These are phyloP conservation scores for Orthonychiurus folsomi DNA, from an alignment of 2,888 invertebrate species.

Conservation along the genomic window DNA sequence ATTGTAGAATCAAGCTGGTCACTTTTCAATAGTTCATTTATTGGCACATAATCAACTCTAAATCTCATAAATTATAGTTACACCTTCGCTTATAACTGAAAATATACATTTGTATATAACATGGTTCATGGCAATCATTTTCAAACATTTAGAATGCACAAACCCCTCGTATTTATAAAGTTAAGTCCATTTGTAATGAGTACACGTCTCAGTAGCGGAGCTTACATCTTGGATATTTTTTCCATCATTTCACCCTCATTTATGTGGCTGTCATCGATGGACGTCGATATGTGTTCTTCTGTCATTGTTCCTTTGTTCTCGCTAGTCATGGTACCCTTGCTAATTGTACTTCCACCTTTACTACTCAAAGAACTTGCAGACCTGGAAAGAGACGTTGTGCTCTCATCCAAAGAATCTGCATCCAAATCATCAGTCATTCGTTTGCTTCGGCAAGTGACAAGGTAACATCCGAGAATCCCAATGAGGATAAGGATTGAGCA, in stretches of 20 bases:
- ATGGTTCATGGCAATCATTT: too few species aligned
- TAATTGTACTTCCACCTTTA: neutral
- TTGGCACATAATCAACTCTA: too few species aligned
- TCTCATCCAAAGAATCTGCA: neutral
- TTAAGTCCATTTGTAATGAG: too few species aligned
- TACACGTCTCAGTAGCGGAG: too few species aligned
- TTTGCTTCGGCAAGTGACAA: constrained; percentile 10
- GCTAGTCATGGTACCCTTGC: constrained; percentile 3
- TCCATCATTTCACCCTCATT: constrained; percentile 4
- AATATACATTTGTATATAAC: too few species aligned
- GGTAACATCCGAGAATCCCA: constrained; percentile 25
- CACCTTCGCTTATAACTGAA: too few species aligned
- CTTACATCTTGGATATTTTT: constrained; percentile 6
- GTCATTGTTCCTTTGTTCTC: constrained; percentile 1
- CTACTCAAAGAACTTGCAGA: constrained; percentile 7
- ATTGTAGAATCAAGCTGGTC: too few species aligned
- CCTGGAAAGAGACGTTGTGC: neutral
- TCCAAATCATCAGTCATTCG: neutral
- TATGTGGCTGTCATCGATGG: neutral
- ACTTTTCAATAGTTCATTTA: too few species aligned
- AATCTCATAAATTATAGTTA: too few species aligned
- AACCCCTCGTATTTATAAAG: too few species aligned
- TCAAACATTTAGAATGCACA: too few species aligned
- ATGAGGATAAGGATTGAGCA: constrained; percentile 28
- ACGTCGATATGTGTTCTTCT: too few species aligned